Percentiles rank a stretch among this genome's conserved stretches.
phyloP scores from a whole-genome alignment of 2,797 vertebrate species.

The Rhabdophis nuchalis region DNA sequence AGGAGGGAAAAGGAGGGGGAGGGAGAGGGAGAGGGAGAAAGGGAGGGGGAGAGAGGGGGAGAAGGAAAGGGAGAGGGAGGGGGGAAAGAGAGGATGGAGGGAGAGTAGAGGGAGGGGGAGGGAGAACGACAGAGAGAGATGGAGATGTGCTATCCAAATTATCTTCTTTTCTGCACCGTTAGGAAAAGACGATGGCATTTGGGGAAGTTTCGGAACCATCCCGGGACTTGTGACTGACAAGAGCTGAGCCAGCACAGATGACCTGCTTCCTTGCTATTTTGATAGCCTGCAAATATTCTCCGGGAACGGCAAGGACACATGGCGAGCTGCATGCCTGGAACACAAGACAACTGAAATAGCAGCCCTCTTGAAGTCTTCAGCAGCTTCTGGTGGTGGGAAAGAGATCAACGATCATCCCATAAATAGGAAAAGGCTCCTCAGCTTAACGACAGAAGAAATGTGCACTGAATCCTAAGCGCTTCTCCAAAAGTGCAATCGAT shows the following conservation, averaged over 20 bases:
- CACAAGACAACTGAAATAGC: conserved; percentile 69
- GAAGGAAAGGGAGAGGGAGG: too few species aligned
- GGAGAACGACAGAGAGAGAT: too few species aligned
- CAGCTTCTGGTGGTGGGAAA: conserved; percentile 68
- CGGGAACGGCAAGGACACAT: conserved; percentile 62
- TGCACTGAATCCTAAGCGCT: conserved; percentile 57
- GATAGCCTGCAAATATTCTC: conserved; percentile 62
- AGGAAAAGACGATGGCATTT: not conserved
- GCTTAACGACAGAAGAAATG: conserved; percentile 44
- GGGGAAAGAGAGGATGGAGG: too few species aligned
- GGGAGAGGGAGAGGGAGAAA: too few species aligned
- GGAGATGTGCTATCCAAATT: not conserved
- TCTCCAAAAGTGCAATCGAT: conserved; percentile 48
- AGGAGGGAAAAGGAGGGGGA: too few species aligned
- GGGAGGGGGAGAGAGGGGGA: too few species aligned
- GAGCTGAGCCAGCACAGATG: conserved; percentile 13
- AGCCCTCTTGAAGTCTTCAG: conserved; percentile 64
- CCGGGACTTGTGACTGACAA: too few species aligned
- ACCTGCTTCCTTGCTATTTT: conserved; percentile 50
- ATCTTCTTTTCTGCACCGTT: not conserved
- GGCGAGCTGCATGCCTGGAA: conserved; percentile 52
- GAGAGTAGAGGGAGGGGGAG: too few species aligned
- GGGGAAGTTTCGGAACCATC: not conserved
- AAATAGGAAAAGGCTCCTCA: conserved; percentile 68
- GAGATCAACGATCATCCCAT: conserved; percentile 68